Conservation (phyloP, 2,113 vertebrate genomes). For the Lanius ludovicianus region DNA sequence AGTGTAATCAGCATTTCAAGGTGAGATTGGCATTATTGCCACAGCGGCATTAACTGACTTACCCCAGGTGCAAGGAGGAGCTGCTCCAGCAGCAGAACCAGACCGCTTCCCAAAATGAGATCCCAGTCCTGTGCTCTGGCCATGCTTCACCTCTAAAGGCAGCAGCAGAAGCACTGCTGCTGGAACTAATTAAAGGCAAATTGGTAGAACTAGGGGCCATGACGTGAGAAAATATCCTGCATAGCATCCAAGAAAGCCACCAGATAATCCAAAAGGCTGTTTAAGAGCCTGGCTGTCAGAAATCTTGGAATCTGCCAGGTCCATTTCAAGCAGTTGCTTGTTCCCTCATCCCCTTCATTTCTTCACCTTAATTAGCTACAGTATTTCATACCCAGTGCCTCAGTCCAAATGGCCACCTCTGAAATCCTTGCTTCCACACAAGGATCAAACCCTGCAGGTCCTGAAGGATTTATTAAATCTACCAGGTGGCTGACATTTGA, state of each 20-base stretch:
- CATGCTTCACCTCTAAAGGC: background rate
- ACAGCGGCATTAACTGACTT: background rate
- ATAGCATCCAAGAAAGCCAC: background rate
- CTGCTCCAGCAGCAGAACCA: background rate
- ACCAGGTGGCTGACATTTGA: background rate
- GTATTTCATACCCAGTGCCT: background rate
- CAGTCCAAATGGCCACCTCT: background rate
- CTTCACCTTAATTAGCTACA: background rate
- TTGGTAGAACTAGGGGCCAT: background rate
- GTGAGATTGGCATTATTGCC: background rate
- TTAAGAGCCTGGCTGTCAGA: background rate
- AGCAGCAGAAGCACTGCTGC: background rate
- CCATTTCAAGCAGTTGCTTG: background rate
- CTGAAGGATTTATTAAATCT: background rate
- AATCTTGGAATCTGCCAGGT: background rate
- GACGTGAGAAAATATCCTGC: background rate
- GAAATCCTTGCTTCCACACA: background rate
- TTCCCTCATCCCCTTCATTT: background rate
- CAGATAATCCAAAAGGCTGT: constrained; percentile 18
- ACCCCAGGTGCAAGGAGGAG: background rate
- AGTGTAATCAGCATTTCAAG: background rate
- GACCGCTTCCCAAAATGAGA: background rate
- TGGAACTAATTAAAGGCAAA: constrained; percentile 49
- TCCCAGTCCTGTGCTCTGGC: background rate
- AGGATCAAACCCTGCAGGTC: background rate